Evolutionary conservation across 2,113 vertebrate genomes (phyloP), one percentile per base, ranked within the genome.

Genomic region (Euleptes europaea): DNA sequence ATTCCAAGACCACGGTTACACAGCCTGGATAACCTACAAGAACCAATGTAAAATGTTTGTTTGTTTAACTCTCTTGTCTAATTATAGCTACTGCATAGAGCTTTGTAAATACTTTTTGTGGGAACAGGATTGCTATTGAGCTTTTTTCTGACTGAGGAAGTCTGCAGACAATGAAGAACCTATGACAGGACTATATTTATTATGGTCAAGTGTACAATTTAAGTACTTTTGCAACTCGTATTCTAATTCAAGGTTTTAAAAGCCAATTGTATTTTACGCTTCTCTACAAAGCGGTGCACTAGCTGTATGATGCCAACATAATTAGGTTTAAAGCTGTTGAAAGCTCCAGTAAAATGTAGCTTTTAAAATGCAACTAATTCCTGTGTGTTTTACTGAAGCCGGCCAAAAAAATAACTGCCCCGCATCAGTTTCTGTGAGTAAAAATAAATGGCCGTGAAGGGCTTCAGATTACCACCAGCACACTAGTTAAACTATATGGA

Each of bases 141-240:
- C 83, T 86, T 80, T 70, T 82, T 84, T 87, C 54, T 85, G 77
- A 65, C 2, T 0, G 82, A 88, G 51, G 49, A 19, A 17, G 73
- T 66, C 51, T 87, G 33, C 74, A 83, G 77, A 75, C 86, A 92
- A 15, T 40, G 63, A 49, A 54, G 13, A 80, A 93, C 83, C 88
- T 33, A 78, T 69, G 49, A 91, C 57, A 74, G 92, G 85, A 88
- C 71, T 88, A 42, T 88, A 91, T 90, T 93, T 94, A 92, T 89
- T 92, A 91, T 75, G 83, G 84, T 86, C 74, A 76, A 47, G 66
- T 88, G 71, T 82, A 60, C 84, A 91, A 91, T 77, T 54, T 79
- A 78, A 44, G 88, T 86, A 86, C 81, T 63, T 88, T 70, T 70
- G 47, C 87, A 85, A 83, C 85, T 93, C 74, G 72, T 89, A 83